phyloP scores from a whole-genome alignment of 2,113 vertebrate genomes.

The Ophiodon elongatus region DNA sequence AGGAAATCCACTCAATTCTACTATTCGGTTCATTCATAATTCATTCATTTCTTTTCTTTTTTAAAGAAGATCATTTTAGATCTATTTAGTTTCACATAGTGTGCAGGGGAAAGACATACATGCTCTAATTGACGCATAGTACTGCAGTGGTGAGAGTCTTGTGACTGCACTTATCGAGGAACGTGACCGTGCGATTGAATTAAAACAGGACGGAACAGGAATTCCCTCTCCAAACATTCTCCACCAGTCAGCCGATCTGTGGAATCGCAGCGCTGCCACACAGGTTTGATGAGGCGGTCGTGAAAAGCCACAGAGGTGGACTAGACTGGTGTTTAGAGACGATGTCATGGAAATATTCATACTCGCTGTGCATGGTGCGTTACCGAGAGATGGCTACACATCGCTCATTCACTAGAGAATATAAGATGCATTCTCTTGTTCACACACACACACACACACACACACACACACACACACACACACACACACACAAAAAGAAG shows the following conservation, averaged over 20 bases:
- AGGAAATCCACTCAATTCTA: neutral
- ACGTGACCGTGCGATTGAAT: constrained; percentile 53
- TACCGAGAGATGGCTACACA: neutral
- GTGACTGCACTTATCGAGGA: constrained; percentile 65
- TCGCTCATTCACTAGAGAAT: neutral
- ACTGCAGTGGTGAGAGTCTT: constrained; percentile 45
- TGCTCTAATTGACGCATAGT: neutral
- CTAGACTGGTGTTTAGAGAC: neutral
- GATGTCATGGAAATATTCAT: neutral
- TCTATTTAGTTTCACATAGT: neutral
- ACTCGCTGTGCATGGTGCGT: neutral
- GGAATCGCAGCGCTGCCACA: constrained; percentile 10
- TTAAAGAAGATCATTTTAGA: neutral
- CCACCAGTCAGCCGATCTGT: constrained; percentile 30
- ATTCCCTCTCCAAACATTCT: constrained; percentile 55
- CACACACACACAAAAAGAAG: neutral
- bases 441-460: neutral
- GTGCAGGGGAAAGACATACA: constrained; percentile 10
- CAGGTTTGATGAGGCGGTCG: constrained; percentile 12
- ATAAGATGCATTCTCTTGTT: constrained; percentile 5
- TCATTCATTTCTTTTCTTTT: neutral
- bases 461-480: neutral
- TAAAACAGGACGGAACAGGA: constrained; percentile 37
- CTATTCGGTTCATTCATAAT: neutral
- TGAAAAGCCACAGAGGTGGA: neutral